Percentiles rank a stretch among this genome's conserved stretches.
phyloP scores from a whole-genome alignment of 35 echinoderm and acorn worm species.

The Heliocidaris erythrogramma region DNA sequence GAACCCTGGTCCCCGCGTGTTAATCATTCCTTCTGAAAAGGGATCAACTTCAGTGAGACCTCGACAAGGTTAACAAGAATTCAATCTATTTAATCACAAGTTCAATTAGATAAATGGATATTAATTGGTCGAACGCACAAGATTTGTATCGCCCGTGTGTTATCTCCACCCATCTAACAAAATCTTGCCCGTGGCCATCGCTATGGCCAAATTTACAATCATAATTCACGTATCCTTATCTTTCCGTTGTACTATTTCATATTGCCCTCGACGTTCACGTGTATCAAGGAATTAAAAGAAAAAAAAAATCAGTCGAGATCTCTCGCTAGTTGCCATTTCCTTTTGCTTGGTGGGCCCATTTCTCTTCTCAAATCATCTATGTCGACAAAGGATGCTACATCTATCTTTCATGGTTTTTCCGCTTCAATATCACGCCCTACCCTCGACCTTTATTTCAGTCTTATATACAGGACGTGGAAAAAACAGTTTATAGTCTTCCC shows the following conservation, averaged over 20 bases:
- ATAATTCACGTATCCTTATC: too few species aligned
- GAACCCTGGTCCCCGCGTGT: not conserved
- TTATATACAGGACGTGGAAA: not conserved
- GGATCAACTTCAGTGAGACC: not conserved
- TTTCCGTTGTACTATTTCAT: not conserved
- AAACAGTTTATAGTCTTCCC: not conserved
- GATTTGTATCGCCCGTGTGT: not conserved
- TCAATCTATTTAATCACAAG: constrained; percentile 45
- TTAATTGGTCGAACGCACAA: constrained; percentile 42
- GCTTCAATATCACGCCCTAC: not conserved
- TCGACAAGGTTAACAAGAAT: constrained; percentile 21
- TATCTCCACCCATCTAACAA: constrained; percentile 37
- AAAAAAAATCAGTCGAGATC: not conserved
- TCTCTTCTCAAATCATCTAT: not conserved
- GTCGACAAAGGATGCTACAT: not conserved
- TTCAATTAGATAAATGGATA: constrained; percentile 36
- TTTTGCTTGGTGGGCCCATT: too few species aligned
- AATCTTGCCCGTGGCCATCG: not conserved
- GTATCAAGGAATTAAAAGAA: not conserved
- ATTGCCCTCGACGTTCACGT: not conserved
- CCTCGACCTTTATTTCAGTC: too few species aligned
- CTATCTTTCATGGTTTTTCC: not conserved
- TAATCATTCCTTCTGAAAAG: not conserved
- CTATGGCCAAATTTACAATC: not conserved
- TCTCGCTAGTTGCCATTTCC: too few species aligned